A percentile compares a stretch with the other conserved stretches of the same genome.
Evolutionary conservation across 1,140 invertebrate species (phyloP).

Genomic region (Zaprionus taronus): DNA sequence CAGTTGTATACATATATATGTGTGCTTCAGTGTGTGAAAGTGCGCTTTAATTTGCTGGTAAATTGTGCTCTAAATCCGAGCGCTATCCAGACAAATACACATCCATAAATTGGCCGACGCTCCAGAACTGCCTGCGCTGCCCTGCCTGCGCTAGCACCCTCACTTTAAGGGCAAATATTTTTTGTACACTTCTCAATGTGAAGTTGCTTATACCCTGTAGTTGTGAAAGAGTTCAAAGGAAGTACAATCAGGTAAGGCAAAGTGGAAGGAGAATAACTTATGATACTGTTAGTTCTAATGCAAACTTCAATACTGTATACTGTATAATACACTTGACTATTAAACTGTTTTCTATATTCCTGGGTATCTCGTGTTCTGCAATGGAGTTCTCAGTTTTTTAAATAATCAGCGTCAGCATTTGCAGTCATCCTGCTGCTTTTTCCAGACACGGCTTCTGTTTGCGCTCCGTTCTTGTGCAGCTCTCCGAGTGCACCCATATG

Average conservation of each 20-base stretch:
- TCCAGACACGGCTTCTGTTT: neutral
- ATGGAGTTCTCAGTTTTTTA: neutral
- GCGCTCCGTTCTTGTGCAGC: constrained; percentile 39
- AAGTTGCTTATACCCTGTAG: constrained; percentile 21
- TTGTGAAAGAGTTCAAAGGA: neutral
- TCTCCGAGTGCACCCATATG: constrained; percentile 46
- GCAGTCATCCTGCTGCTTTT: neutral
- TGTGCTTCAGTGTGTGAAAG: constrained; percentile 42
- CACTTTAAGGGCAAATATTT: constrained; percentile 40
- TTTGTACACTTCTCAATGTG: constrained; percentile 23
- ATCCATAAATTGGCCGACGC: constrained; percentile 39
- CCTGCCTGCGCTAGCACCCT: neutral
- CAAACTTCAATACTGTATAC: too few relatives aligned
- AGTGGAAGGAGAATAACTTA: neutral
- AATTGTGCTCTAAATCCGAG: constrained; percentile 75
- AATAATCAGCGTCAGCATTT: constrained; percentile 47
- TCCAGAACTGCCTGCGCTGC: neutral
- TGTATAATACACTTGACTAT: too few relatives aligned
- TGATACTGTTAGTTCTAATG: neutral
- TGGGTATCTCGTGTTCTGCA: neutral
- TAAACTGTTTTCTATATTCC: too few relatives aligned
- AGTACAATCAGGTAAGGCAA: neutral
- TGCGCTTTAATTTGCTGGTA: constrained; percentile 79
- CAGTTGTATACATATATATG: neutral
- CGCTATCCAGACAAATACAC: constrained; percentile 50